Base-by-base conservation (phyloP, 2,797 vertebrate genomes). In the Muscicapa striata region DNA sequence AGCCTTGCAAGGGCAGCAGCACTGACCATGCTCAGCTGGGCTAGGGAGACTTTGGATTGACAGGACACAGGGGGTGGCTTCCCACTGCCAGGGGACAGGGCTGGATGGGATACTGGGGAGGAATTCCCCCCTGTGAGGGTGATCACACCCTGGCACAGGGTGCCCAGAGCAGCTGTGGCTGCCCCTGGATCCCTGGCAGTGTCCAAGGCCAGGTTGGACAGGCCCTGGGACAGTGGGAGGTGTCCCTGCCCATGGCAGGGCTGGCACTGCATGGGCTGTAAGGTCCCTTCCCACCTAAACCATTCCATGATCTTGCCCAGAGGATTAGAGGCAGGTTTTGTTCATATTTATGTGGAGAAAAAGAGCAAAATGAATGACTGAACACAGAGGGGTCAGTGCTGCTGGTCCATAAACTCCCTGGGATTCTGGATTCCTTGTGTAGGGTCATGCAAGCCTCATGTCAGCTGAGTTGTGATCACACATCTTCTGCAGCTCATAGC, bases 91-190 rank as follows among this genome's bases (percentile, higher is more conserved):
- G 29, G 21, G 75, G 38, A 7, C 16, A 58, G 67, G 51, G 45
- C 0, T 15, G 1, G 3, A 6, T 48, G 69, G 46, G 30, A 32
- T 8, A 5, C 0, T 55, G 55, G 26, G 41, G 2, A 7, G 30
- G 4, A 36, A 68, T 74, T 36, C 1, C 0, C 2, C 1, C 2
- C 26, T 74, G 40, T 0, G 17, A 41, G 34, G 17, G 1, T 27
- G 54, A 21, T 0, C 6, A 74, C 30, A 24, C 29, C 16, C 38
- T 34, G n/a, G 76, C 24, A 22, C 61, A 80, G 45, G 22, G 1
- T 64, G 36, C 32, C 49, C 57, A 78, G 58, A 79, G 43, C 0
- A 72, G 9, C 75, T 57, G 75, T 4, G 59, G n/a, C 59, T 66
- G 29, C 38, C 10, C 51, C 45, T 46, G 45, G 45, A 73, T 74